Percentiles rank a stretch among this genome's conserved stretches.
Evolutionary conservation across 2,888 invertebrate species (phyloP).

Genomic region (Spisula solida): DNA sequence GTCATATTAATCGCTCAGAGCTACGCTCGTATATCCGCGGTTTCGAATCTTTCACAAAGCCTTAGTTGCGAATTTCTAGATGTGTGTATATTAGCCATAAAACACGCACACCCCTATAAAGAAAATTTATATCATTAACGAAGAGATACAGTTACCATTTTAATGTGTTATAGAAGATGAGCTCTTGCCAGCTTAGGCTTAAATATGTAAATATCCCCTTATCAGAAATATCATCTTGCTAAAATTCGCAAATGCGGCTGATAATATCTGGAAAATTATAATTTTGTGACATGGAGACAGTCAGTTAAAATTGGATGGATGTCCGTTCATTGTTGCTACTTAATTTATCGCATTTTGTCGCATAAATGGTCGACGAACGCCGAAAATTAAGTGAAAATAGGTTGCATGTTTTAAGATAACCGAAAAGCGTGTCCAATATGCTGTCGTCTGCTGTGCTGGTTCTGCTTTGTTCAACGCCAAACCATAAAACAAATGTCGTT

Average conservation of each 20-base stretch:
- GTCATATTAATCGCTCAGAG: conserved; percentile 13
- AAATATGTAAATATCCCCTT: conserved; percentile 66
- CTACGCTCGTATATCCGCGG: background rate
- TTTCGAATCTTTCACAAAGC: conserved; percentile 4
- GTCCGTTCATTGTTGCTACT: conserved; percentile 26
- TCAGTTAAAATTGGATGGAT: conserved; percentile 24
- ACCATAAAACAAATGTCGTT: background rate
- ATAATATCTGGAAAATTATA: conserved; percentile 51
- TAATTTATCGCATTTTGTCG: conserved; percentile 3
- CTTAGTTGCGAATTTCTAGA: conserved; percentile 34
- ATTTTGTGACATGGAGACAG: conserved; percentile 42
- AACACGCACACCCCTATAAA: conserved; percentile 45
- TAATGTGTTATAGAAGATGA: conserved; percentile 64
- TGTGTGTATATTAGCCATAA: conserved; percentile 65
- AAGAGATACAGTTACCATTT: conserved; percentile 63
- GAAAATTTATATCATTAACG: conserved; percentile 58
- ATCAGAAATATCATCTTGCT: conserved; percentile 48
- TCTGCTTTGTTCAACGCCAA: background rate
- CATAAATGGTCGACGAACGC: conserved; percentile 10
- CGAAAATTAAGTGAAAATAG: background rate
- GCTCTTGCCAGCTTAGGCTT: conserved; percentile 52
- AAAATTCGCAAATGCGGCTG: conserved; percentile 42
- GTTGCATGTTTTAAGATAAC: background rate
- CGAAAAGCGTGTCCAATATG: background rate
- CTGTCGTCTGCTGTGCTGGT: background rate